Evolutionary conservation across 1,140 invertebrate species (phyloP), one percentile per base, ranked within the genome.

Genomic region (Hycleus cichorii): DNA sequence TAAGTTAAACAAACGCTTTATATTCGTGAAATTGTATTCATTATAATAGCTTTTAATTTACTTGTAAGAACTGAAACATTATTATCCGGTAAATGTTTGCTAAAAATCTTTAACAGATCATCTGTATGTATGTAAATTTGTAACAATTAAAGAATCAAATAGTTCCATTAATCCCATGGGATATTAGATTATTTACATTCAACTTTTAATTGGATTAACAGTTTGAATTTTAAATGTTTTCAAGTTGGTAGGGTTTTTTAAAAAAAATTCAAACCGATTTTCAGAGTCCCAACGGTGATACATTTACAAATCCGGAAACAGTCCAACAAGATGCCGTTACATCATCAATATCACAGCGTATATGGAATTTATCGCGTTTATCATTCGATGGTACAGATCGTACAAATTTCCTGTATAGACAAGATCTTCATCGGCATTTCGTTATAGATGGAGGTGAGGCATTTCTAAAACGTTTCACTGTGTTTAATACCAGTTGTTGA

Each of bases 41-140:
- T 66, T 70, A 67, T 69, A 66, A 68, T 69, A 66, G 69, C 68
- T 70, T 73, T 73, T 68, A 73, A 73, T 73, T 73, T 72, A 72
- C 71, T 71, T 63, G 65, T 64, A 72, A 68, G 69, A 70, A 62
- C 63, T 63, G 64, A 59, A 32, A 32, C 32, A 68, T 66, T 66
- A 64, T 64, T 64, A 64, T 69, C 42, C 56, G 32, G 32, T 32
- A 32, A 24, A 62, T 62, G 60, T 62, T 62, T 62, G 60, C 54
- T 7, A 32, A 42, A 56, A 61, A 64, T 67, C 62, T 67, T 64
- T 66, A 32, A 58, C 59, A 63, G 49, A 59, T 57, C 45, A 56
- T 62, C 47, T 59, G 60, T 53, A 58, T 53, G 44, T 46, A 53
- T 46, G 42, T 53, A 53, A 46, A 32, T 32, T 32, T 32, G 32